phyloP scores from a whole-genome alignment of 1,140 invertebrate species.

The Aphaenogaster floridana region DNA sequence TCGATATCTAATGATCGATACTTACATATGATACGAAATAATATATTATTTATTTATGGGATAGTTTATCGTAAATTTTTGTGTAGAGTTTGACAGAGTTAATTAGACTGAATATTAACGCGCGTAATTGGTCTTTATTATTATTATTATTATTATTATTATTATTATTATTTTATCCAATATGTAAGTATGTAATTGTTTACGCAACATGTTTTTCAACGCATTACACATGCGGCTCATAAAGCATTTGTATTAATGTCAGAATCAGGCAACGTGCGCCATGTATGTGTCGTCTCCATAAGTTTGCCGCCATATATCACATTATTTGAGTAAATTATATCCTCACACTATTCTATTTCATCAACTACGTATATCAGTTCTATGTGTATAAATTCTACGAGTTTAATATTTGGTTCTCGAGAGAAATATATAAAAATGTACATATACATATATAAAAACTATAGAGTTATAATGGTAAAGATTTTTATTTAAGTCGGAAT shows the following conservation, averaged over 20 bases:
- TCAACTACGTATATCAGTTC: constrained; percentile 8
- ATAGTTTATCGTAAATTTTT: constrained; percentile 27
- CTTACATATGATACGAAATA: neutral
- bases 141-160: neutral
- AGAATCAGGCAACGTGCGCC: constrained; percentile 65
- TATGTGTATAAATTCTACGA: neutral
- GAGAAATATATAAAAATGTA: neutral
- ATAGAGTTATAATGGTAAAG: neutral
- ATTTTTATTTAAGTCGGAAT: neutral
- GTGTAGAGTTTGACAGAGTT: neutral
- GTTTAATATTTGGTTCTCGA: neutral
- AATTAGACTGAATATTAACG: constrained; percentile 17
- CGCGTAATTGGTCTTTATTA: neutral
- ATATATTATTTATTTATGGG: constrained; percentile 10
- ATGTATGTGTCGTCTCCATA: constrained; percentile 64
- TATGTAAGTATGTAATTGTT: constrained; percentile 21
- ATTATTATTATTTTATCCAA: neutral
- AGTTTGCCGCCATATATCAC: constrained; percentile 53
- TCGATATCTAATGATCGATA: neutral
- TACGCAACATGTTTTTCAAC: constrained; percentile 15
- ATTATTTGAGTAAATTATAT: constrained; percentile 60
- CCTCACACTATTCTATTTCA: neutral
- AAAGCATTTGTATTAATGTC: constrained; percentile 77
- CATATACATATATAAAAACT: neutral
- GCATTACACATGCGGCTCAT: constrained; percentile 63